Conservation (phyloP, 1,140 invertebrate genomes). For the Chrysoperla carnea region DNA sequence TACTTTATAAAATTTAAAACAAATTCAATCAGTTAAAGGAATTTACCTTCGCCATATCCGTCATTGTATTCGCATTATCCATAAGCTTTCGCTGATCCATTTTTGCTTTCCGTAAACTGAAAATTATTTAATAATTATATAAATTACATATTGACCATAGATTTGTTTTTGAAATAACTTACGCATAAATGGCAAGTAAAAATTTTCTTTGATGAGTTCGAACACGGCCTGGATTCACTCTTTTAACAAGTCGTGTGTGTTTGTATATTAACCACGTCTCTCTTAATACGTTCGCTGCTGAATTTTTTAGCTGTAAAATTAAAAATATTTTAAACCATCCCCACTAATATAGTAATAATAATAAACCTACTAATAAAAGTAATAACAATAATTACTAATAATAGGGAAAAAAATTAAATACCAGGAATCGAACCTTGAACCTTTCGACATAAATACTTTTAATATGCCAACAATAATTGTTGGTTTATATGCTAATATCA, state of each 20-base stretch:
- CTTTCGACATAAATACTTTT: too few relatives aligned
- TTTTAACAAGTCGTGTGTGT: conserved; percentile 94
- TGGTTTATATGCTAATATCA: too few relatives aligned
- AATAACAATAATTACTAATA: too few relatives aligned
- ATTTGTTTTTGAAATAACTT: conserved; percentile 31
- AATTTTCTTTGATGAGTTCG: conserved; percentile 98
- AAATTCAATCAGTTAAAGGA: too few relatives aligned
- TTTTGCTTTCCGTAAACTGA: conserved; percentile 93
- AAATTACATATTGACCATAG: not conserved
- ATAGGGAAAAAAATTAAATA: too few relatives aligned
- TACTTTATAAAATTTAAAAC: too few relatives aligned
- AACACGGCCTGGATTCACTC: conserved; percentile 88
- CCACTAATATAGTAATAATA: too few relatives aligned
- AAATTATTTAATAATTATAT: conserved; percentile 14
- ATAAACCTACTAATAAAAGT: too few relatives aligned
- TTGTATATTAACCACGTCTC: conserved; percentile 99
- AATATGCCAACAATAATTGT: too few relatives aligned
- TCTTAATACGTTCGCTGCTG: conserved; percentile 95
- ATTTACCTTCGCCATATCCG: conserved; percentile 98
- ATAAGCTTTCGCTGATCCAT: conserved; percentile 99
- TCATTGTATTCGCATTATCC: conserved; percentile 98
- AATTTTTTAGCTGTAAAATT: conserved; percentile 85
- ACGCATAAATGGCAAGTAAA: conserved; percentile 98
- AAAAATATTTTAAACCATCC: not conserved
- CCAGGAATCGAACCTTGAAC: too few relatives aligned